A percentile compares a stretch with the other conserved stretches of the same genome.
Evolutionary conservation across 2,797 vertebrate genomes (phyloP).

Genomic region (Thunnus albacares): DNA sequence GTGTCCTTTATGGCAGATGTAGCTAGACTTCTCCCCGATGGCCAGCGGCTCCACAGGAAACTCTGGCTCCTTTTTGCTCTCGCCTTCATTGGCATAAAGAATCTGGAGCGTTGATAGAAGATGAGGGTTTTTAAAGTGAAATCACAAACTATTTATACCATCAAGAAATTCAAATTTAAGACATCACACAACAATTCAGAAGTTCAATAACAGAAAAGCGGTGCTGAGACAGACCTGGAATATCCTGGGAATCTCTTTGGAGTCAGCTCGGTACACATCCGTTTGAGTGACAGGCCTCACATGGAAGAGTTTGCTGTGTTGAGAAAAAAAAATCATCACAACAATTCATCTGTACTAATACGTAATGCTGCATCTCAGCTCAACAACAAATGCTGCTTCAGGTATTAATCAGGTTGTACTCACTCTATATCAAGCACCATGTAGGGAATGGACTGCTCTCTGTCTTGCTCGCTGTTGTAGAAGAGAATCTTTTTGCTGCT

Average conservation of each 20-base stretch:
- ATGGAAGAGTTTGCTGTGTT: constrained; percentile 95
- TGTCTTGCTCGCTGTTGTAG: constrained; percentile 96
- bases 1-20: constrained; percentile 97
- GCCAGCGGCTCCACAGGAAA: constrained; percentile 88
- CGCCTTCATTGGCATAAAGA: constrained; percentile 98
- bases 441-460: constrained; percentile 95
- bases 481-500: constrained; percentile 99
- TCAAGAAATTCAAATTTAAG: background rate
- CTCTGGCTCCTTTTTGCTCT: constrained; percentile 97
- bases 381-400: background rate
- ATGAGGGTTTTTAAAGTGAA: background rate
- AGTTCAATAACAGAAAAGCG: background rate
- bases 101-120: constrained; percentile 84
- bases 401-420: constrained; percentile 75
- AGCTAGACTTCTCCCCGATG: constrained; percentile 93
- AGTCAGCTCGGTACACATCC: constrained; percentile 97
- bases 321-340: background rate
- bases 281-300: constrained; percentile 98
- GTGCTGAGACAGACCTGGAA: constrained; percentile 90
- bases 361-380: too few species aligned
- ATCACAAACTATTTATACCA: background rate
- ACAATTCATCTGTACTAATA: background rate
- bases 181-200: background rate
- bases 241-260: constrained; percentile 98
- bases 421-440: constrained; percentile 99